These are phyloP conservation scores for Sebastes taczanowskii DNA, from an alignment of 2,797 vertebrate genomes.

Conservation along the genomic window DNA sequence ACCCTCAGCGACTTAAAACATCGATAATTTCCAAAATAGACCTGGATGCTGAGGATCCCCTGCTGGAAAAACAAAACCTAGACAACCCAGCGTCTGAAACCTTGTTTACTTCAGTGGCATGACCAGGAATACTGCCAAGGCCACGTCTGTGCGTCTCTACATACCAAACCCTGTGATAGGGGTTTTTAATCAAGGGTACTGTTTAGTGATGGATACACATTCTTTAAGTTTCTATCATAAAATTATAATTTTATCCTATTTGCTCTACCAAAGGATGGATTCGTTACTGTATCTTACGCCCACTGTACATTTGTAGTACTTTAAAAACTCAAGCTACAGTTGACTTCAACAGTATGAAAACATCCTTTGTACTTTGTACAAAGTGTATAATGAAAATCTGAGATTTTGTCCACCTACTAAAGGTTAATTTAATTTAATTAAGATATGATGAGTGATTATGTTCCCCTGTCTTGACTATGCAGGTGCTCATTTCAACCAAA, in stretches of 20 bases:
- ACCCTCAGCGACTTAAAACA: slow-evolving; percentile 65
- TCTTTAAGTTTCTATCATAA: background rate
- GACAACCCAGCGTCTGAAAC: slow-evolving; percentile 22
- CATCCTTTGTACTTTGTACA: background rate
- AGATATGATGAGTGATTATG: background rate
- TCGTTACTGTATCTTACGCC: background rate
- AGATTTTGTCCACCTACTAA: background rate
- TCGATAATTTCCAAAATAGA: slow-evolving; percentile 61
- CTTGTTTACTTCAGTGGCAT: slow-evolving; percentile 10
- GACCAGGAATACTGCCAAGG: background rate
- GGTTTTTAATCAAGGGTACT: background rate
- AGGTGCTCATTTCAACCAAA: background rate
- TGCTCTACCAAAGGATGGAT: background rate
- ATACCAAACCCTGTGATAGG: background rate
- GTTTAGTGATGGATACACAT: background rate
- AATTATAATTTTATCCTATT: background rate
- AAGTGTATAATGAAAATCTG: background rate
- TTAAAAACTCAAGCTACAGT: background rate
- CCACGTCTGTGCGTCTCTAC: background rate
- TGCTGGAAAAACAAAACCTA: slow-evolving; percentile 34
- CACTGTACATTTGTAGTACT: background rate
- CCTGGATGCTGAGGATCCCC: slow-evolving; percentile 33
- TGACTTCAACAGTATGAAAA: background rate
- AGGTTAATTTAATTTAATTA: background rate
- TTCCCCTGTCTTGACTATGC: background rate